Conservation (phyloP, 2,797 vertebrate species). For the Etheostoma perlongum region DNA sequence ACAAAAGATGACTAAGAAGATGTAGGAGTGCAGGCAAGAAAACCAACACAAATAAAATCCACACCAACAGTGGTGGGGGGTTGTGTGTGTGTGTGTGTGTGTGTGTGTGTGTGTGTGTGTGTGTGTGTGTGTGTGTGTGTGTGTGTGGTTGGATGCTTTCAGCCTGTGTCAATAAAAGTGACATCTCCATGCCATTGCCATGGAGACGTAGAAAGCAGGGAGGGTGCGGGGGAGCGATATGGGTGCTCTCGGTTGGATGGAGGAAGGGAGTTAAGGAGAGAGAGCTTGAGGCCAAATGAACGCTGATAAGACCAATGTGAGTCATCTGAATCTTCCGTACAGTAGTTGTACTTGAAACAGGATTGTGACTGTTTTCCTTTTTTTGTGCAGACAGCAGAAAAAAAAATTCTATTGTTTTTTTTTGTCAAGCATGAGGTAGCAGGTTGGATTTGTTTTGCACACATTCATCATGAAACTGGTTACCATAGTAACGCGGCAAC, state of each 20-base stretch:
- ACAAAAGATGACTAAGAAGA: too few species aligned
- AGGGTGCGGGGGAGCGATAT: too few species aligned
- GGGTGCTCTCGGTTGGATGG: not conserved
- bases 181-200: slow-evolving; percentile 64
- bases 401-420: not conserved
- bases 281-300: not conserved
- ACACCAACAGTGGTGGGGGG: too few species aligned
- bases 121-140: too few species aligned
- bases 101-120: too few species aligned
- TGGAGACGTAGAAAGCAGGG: slow-evolving; percentile 3
- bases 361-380: not conserved
- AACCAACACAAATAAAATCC: too few species aligned
- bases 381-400: not conserved
- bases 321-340: not conserved
- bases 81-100: not conserved
- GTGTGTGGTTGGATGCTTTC: slow-evolving; percentile 14
- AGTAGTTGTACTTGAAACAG: not conserved
- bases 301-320: not conserved
- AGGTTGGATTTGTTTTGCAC: slow-evolving; percentile 1
- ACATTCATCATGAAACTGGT: not conserved
- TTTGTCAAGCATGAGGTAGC: not conserved
- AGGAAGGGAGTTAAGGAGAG: not conserved
- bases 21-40: too few species aligned
- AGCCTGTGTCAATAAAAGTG: slow-evolving; percentile 55
- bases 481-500: slow-evolving; percentile 40